A percentile compares a stretch with the other conserved stretches of the same genome.
Conservation (phyloP, 1,140 invertebrate species). For the Laodelphax striatellus region DNA sequence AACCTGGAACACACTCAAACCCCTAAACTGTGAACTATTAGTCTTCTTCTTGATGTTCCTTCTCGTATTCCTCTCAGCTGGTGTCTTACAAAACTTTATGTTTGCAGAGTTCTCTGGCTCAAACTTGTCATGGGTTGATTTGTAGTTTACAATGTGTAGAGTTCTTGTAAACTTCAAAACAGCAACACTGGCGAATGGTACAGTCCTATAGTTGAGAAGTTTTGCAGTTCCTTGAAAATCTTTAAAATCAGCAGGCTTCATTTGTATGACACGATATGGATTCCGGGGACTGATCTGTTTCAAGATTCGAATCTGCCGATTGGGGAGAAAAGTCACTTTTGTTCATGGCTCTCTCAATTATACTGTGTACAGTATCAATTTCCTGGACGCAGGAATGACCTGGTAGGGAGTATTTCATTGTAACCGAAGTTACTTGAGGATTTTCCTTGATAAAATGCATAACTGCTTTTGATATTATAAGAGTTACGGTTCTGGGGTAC, state of each 20-base stretch:
- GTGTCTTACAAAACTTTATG: neutral
- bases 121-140: neutral
- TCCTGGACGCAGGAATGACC: constrained; percentile 25
- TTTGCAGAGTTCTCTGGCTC: neutral
- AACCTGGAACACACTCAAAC: neutral
- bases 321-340: constrained; percentile 19
- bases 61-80: neutral
- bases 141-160: neutral
- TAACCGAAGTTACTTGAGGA: constrained; percentile 15
- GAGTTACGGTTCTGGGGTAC: constrained; percentile 23
- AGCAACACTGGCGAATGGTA: neutral
- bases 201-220: neutral
- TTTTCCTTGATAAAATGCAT: constrained; percentile 19
- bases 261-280: constrained; percentile 9
- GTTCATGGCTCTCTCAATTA: constrained; percentile 22
- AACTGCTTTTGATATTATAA: constrained; percentile 22
- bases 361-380: constrained; percentile 22
- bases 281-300: neutral
- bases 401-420: constrained; percentile 24
- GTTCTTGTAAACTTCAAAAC: neutral
- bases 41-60: neutral
- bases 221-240: neutral
- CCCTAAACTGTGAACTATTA: neutral
- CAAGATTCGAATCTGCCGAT: constrained; percentile 17
- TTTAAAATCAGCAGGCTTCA: constrained; percentile 13